Percentiles rank a stretch among this genome's conserved stretches.
phyloP scores from a whole-genome alignment of 2,113 vertebrate species.

The Raja brachyura region DNA sequence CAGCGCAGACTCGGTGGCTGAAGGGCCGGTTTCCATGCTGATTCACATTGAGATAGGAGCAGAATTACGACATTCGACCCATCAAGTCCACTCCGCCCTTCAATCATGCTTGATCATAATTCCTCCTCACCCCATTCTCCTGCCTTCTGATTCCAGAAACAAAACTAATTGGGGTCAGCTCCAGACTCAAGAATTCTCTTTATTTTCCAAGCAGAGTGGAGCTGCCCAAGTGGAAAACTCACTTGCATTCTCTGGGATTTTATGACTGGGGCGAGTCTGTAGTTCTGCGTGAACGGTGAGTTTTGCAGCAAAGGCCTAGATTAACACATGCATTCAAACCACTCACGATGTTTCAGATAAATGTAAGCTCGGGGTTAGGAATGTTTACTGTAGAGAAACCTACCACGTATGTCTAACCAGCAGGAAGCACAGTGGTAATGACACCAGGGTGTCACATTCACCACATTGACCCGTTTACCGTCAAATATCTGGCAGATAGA shows the following conservation, averaged over 20 bases:
- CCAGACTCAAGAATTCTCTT: background rate
- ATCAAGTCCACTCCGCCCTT: too few relatives aligned
- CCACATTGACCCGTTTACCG: constrained; percentile 4
- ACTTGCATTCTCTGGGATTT: background rate
- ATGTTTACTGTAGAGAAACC: background rate
- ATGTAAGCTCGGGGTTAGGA: background rate
- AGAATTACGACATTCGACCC: too few relatives aligned
- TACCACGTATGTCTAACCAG: background rate
- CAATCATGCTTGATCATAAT: too few relatives aligned
- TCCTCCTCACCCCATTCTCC: too few relatives aligned
- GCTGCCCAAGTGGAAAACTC: background rate
- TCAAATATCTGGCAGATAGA: background rate
- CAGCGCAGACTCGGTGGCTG: too few relatives aligned
- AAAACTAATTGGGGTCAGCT: too few relatives aligned
- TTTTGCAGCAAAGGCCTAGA: too few relatives aligned
- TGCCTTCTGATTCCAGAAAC: too few relatives aligned
- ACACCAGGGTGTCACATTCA: background rate
- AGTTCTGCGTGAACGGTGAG: background rate
- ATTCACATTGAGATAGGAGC: too few relatives aligned
- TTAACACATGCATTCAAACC: background rate
- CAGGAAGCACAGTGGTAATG: constrained; percentile 20
- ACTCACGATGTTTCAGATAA: background rate
- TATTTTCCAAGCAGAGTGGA: background rate
- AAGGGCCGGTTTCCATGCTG: too few relatives aligned
- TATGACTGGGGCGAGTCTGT: background rate